phyloP scores from a whole-genome alignment of 2,888 invertebrate species.

The Deroplatys truncata region DNA sequence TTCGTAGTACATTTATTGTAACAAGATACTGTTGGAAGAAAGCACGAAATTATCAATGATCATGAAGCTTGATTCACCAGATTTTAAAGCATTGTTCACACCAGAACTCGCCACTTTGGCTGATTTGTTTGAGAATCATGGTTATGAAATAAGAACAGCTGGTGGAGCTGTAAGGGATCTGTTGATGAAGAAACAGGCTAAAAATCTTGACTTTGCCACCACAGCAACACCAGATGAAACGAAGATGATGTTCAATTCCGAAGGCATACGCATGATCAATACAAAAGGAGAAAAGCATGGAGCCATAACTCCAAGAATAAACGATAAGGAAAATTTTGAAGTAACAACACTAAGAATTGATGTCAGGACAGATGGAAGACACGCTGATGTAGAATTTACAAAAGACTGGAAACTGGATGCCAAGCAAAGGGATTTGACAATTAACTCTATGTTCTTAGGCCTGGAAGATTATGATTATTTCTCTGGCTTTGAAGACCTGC shows the following conservation, averaged over 20 bases:
- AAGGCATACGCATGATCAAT: slow-evolving; percentile 88
- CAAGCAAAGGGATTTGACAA: slow-evolving; percentile 90
- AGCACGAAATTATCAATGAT: no score
- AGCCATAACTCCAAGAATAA: slow-evolving; percentile 91
- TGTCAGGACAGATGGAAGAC: slow-evolving; percentile 86
- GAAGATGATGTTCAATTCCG: slow-evolving; percentile 85
- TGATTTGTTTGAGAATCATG: no score
- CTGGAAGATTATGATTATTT: slow-evolving; percentile 97
- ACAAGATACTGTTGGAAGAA: no score
- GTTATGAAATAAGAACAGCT: no score
- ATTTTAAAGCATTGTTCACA: no score
- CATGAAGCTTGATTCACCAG: no score
- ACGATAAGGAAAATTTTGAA: slow-evolving; percentile 92
- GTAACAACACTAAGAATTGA: slow-evolving; percentile 90
- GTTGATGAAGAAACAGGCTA: slow-evolving; percentile 70
- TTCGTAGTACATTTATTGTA: no score
- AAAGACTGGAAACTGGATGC: slow-evolving; percentile 92
- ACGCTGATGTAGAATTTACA: slow-evolving; percentile 92
- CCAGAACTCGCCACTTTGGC: no score
- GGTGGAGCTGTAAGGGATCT: slow-evolving; percentile 60
- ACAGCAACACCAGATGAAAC: slow-evolving; percentile 94
- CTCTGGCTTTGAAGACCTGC: slow-evolving; percentile 86
- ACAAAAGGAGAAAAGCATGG: slow-evolving; percentile 90
- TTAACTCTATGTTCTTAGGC: slow-evolving; percentile 95
- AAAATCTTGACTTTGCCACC: slow-evolving; percentile 97